These are phyloP conservation scores for Phylloscopus whistleri DNA, from an alignment of 2,113 vertebrate species.

Conservation along the genomic window DNA sequence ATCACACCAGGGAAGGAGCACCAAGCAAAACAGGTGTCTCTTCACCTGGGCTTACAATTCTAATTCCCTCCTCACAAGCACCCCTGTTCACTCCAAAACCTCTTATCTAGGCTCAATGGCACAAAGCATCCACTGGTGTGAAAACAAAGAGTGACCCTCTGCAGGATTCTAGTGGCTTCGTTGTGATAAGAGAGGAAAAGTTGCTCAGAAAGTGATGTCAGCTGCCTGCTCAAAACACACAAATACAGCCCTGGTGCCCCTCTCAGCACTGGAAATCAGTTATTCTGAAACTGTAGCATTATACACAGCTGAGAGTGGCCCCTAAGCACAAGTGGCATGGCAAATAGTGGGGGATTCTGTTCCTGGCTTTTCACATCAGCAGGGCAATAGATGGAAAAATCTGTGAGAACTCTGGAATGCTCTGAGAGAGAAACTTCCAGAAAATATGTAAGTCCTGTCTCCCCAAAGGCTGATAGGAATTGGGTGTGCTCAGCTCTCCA, in stretches of 20 bases:
- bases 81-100: background rate
- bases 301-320: background rate
- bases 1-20: background rate
- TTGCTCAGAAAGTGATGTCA: background rate
- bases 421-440: background rate
- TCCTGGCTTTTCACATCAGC: fast-evolving
- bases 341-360: background rate
- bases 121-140: background rate
- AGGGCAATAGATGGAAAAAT: background rate
- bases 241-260: background rate
- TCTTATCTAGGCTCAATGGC: background rate
- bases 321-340: background rate
- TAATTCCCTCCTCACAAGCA: background rate
- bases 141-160: background rate
- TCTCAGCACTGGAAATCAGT: background rate
- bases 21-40: background rate
- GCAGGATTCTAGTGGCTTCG: background rate
- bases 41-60: background rate
- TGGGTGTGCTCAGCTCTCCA: background rate
- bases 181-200: background rate
- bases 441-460: background rate
- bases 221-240: background rate
- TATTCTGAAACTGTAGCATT: background rate
- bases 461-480: background rate
- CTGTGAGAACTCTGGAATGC: background rate